These are phyloP conservation scores for Chrysopa pallens DNA, from an alignment of 1,140 invertebrate species.

Conservation along the genomic window DNA sequence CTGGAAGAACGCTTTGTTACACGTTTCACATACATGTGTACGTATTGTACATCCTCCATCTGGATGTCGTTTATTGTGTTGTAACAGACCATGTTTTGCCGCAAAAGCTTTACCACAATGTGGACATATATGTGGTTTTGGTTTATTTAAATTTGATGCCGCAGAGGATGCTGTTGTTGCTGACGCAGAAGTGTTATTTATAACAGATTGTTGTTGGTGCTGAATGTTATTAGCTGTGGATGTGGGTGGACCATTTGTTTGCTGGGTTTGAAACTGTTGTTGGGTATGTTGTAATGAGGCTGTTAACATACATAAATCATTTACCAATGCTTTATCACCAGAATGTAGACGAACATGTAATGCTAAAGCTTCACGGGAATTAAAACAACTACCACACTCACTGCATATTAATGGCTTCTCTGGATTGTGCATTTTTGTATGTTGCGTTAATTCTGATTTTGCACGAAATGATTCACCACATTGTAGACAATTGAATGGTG, in stretches of 20 bases:
- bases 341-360: conserved; percentile 65
- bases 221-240: conserved; percentile 9
- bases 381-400: conserved; percentile 44
- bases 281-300: conserved; percentile 49
- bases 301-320: conserved; percentile 65
- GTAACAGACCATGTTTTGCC: conserved; percentile 58
- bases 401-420: conserved; percentile 19
- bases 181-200: conserved; percentile 8
- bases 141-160: conserved; percentile 20
- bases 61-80: conserved; percentile 54
- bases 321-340: conserved; percentile 66
- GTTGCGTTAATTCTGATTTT: conserved; percentile 46
- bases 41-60: conserved; percentile 62
- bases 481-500: conserved; percentile 44
- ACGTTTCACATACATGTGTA: conserved; percentile 64
- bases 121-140: conserved; percentile 65
- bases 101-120: conserved; percentile 73
- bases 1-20: conserved; percentile 74
- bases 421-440: conserved; percentile 37
- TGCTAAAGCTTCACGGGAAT: conserved; percentile 53
- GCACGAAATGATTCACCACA: conserved; percentile 59
- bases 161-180: conserved; percentile 19
- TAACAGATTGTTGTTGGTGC: conserved; percentile 15
- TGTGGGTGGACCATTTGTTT: conserved; percentile 9
- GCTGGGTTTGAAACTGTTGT: conserved; percentile 7